Percentiles rank a stretch among this genome's conserved stretches.
Evolutionary conservation across 2,797 vertebrate genomes (phyloP).

Genomic region (Pitangus sulphuratus): DNA sequence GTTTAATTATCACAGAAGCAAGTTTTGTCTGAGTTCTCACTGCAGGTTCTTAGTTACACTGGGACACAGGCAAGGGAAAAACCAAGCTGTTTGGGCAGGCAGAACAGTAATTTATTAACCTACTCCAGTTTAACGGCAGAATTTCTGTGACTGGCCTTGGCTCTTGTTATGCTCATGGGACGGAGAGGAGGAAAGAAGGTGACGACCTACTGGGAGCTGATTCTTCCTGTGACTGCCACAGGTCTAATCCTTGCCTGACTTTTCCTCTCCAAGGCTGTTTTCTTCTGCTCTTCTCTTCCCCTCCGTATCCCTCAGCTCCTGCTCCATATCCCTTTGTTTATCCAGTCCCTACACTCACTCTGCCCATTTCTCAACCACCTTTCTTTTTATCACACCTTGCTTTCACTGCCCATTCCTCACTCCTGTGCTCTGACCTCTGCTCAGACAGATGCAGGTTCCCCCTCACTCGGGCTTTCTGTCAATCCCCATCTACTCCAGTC

Average conservation of each 20-base stretch:
- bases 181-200: fast-evolving
- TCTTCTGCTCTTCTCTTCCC: background rate
- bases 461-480: background rate
- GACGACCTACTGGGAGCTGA: background rate
- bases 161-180: background rate
- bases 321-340: background rate
- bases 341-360: background rate
- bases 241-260: background rate
- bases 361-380: background rate
- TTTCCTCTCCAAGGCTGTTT: background rate
- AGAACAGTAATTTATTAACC: background rate
- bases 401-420: background rate
- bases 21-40: background rate
- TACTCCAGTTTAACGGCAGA: background rate
- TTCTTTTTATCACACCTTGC: background rate
- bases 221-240: background rate
- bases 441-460: background rate
- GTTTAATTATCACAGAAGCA: background rate
- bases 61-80: background rate
- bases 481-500: background rate
- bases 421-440: background rate
- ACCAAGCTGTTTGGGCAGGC: background rate
- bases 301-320: background rate
- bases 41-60: background rate
- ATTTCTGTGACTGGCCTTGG: background rate